These are phyloP conservation scores for Habroteleia sp. DNA, from an alignment of 2,888 invertebrate species.

Conservation along the genomic window DNA sequence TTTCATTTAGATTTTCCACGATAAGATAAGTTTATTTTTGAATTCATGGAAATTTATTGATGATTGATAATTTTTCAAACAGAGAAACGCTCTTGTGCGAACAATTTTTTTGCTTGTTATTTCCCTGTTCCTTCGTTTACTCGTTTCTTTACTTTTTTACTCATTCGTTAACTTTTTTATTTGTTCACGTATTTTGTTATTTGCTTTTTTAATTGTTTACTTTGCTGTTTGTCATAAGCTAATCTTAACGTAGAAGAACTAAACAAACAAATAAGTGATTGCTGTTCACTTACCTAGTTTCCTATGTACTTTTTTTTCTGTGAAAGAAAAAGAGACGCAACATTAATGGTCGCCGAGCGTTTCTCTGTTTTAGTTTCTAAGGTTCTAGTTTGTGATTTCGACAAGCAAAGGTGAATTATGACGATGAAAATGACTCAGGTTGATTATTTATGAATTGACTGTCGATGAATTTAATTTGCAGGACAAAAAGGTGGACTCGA, in stretches of 20 bases:
- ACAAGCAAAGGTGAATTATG: slow-evolving; percentile 49
- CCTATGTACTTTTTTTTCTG: slow-evolving; percentile 63
- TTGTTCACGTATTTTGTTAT: slow-evolving; percentile 7
- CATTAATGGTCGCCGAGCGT: slow-evolving; percentile 64
- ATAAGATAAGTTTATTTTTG: slow-evolving; percentile 58
- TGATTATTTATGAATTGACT: slow-evolving; percentile 18
- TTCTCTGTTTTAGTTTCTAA: slow-evolving; percentile 63
- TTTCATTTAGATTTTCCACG: slow-evolving; percentile 62
- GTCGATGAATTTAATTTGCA: slow-evolving; percentile 19
- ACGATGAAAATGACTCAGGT: slow-evolving; percentile 36
- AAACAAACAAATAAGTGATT: slow-evolving; percentile 62
- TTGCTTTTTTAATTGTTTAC: slow-evolving; percentile 5
- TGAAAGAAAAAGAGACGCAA: slow-evolving; percentile 64
- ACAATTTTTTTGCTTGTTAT: slow-evolving; percentile 34
- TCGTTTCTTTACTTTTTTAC: slow-evolving; percentile 14
- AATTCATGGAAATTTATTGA: slow-evolving; percentile 28
- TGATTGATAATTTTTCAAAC: slow-evolving; percentile 42
- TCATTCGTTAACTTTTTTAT: slow-evolving; percentile 1
- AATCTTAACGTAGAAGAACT: slow-evolving; percentile 64
- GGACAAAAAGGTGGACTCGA: slow-evolving; percentile 35
- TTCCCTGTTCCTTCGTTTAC: slow-evolving; percentile 39
- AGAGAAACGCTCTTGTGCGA: slow-evolving; percentile 61
- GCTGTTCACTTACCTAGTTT: slow-evolving; percentile 62
- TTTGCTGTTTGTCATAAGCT: slow-evolving; percentile 48
- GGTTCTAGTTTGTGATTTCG: slow-evolving; percentile 53